Conservation (phyloP, 1,140 invertebrate genomes). For the Drosophila aff. region DNA sequence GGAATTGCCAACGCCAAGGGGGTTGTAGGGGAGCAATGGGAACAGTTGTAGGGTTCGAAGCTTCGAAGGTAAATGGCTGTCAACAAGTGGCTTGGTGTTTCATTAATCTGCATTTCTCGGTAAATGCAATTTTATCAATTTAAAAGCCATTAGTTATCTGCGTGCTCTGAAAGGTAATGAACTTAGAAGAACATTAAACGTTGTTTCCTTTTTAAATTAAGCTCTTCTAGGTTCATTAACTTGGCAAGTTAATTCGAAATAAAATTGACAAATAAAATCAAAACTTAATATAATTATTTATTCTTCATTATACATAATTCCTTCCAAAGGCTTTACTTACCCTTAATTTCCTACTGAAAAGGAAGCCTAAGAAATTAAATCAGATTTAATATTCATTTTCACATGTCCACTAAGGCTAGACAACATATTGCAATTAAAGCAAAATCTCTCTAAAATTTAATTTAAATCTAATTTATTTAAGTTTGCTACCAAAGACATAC, state of each 20-base stretch:
- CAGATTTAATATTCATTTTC: neutral
- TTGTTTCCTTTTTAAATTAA: too few species aligned
- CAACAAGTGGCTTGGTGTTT: conserved; percentile 56
- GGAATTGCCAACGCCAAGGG: conserved; percentile 3
- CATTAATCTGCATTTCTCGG: conserved; percentile 16
- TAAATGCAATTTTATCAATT: conserved; percentile 25
- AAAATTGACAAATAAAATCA: too few species aligned
- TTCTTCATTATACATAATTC: neutral
- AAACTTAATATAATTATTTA: neutral
- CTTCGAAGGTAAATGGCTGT: conserved; percentile 1
- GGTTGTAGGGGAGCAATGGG: neutral
- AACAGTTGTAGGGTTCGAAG: neutral
- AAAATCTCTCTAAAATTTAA: neutral
- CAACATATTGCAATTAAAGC: neutral
- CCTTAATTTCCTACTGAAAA: neutral
- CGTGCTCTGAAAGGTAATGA: neutral
- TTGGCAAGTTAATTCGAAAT: too few species aligned
- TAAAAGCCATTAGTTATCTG: conserved; percentile 11
- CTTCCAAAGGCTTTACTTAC: neutral
- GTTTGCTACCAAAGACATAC: neutral
- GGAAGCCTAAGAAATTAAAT: neutral
- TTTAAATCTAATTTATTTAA: neutral
- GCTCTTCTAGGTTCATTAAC: too few species aligned
- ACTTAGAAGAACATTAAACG: too few species aligned
- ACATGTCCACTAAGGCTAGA: neutral